phyloP scores from a whole-genome alignment of 2,888 invertebrate species.

The Hipparchia sbordonii region DNA sequence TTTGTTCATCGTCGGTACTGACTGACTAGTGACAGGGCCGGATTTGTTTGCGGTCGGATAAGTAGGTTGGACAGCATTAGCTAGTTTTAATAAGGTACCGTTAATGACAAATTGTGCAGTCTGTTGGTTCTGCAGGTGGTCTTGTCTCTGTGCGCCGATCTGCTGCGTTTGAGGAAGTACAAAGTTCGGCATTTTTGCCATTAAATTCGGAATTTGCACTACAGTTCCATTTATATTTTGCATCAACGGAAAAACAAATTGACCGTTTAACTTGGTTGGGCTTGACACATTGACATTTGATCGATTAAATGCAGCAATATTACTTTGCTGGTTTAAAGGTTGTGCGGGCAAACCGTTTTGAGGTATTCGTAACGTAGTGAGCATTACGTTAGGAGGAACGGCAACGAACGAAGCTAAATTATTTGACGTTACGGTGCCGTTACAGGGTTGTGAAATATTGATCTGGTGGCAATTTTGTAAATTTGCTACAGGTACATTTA shows the following conservation, averaged over 20 bases:
- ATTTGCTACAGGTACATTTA: constrained; percentile 70
- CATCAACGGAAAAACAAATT: constrained; percentile 83
- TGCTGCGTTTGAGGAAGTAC: constrained; percentile 72
- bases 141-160: constrained; percentile 64
- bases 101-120: constrained; percentile 77
- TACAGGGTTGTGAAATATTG: constrained; percentile 70
- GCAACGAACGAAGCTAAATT: constrained; percentile 75
- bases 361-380: constrained; percentile 83
- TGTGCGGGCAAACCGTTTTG: constrained; percentile 72
- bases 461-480: constrained; percentile 74
- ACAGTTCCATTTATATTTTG: constrained; percentile 83
- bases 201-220: constrained; percentile 84
- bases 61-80: constrained; percentile 64
- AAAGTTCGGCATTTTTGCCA: constrained; percentile 82
- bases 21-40: constrained; percentile 65
- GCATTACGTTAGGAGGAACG: constrained; percentile 81
- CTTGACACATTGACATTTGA: constrained; percentile 73
- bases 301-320: constrained; percentile 66
- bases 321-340: constrained; percentile 67
- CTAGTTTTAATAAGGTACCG: constrained; percentile 77
- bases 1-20: constrained; percentile 72
- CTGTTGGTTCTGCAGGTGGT: constrained; percentile 72
- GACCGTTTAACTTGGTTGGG: constrained; percentile 77
- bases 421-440: constrained; percentile 67
- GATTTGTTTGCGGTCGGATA: constrained; percentile 68